Evolutionary conservation across 2,797 vertebrate species (phyloP), one percentile per base, ranked within the genome.

Genomic region (Enteromius treurensis): DNA sequence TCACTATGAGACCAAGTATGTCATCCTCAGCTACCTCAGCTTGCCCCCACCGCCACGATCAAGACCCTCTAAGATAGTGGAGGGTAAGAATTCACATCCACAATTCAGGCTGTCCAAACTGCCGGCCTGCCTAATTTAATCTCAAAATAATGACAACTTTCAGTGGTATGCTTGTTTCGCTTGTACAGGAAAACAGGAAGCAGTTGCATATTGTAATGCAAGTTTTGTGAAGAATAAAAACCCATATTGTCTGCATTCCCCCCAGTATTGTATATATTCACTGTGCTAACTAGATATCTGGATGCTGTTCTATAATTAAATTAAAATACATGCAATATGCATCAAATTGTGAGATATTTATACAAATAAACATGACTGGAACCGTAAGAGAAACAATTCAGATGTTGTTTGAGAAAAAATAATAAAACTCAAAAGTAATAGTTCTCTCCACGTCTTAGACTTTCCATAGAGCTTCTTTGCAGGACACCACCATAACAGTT

Each of bases 1-100:
- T 90, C 96, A 96, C 91, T 98, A 96, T 89, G 97, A 99, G 94
- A 98, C 97, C 87, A 96, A 96, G 87, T 97, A 96, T 14, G 94
- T 98, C 45, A 94, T 99, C 89, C 97, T 99, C 90, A 96, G 93
- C 93, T 98, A 97, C 92, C 90, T 99, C 93, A 95, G 96, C 85
- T 92, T 96, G 23, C 37, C 88, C 53, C 92, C 95, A 14, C 92
- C 92, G 69, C 85, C 92, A 64, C 94, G 93, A 75, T 88, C 89
- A 2, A 91, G 88, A 84, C 89, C 89, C 64, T 91, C 92, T 42
- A 92, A 86, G 4, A 68, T 83, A 68, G 49, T 90, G 83, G 91
- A 92, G 95, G 97, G 97, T 99, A 95, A 93, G 89, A 67, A 65
- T 11, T 81, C 73, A 1, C 7, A 62, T 58, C 10, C 67, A 10